A percentile compares a stretch with the other conserved stretches of the same genome.
phyloP scores from a whole-genome alignment of 2,797 vertebrate species.

The Pangasius larnaudii region DNA sequence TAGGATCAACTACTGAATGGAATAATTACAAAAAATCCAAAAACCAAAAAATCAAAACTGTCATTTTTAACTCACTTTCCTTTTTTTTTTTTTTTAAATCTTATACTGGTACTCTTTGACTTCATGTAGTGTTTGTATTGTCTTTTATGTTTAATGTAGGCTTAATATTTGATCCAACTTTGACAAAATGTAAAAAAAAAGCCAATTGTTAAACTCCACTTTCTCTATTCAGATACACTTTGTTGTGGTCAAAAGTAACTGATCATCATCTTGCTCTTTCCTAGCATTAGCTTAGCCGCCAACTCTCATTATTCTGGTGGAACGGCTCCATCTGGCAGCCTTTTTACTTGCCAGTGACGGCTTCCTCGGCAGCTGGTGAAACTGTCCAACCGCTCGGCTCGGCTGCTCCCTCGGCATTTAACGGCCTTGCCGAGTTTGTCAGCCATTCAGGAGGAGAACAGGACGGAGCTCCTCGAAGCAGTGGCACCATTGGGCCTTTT shows the following conservation, averaged over 20 bases:
- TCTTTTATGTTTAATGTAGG: neutral
- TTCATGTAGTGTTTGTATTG: neutral
- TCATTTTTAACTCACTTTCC: neutral
- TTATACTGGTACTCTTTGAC: neutral
- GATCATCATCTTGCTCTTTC: neutral
- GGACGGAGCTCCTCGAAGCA: constrained; percentile 59
- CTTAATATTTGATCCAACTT: neutral
- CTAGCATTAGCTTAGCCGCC: constrained; percentile 47
- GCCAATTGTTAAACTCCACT: neutral
- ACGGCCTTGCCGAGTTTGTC: constrained; percentile 68
- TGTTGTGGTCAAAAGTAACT: constrained; percentile 3
- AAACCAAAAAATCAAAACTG: no score
- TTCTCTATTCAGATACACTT: neutral
- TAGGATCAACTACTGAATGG: neutral
- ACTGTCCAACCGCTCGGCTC: constrained; percentile 78
- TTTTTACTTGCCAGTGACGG: constrained; percentile 70
- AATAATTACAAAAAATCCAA: neutral
- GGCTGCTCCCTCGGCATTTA: constrained; percentile 67
- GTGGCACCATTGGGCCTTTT: constrained; percentile 70
- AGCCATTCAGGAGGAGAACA: constrained; percentile 70
- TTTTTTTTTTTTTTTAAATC: neutral
- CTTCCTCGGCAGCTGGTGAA: constrained; percentile 79
- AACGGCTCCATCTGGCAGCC: constrained; percentile 79
- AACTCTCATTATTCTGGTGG: constrained; percentile 78
- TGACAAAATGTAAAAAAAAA: neutral